Evolutionary conservation across 1,140 invertebrate species (phyloP).

Genomic region (Gryllus bimaculatus): DNA sequence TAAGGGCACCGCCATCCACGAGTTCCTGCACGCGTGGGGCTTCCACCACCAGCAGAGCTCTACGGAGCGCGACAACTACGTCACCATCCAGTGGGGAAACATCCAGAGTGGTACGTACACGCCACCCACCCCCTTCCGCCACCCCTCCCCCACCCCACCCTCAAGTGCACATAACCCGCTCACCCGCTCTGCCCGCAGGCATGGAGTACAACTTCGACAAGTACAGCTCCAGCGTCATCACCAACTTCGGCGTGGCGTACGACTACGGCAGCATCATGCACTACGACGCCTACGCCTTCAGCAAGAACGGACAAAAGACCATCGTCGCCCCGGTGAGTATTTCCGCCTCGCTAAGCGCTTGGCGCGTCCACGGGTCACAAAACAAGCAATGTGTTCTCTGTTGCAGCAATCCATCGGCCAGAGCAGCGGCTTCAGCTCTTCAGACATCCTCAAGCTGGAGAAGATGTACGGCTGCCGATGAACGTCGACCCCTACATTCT

Average conservation of each 20-base stretch:
- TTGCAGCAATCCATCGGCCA: not conserved
- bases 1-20: slow-evolving; percentile 33
- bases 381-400: not conserved
- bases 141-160: slow-evolving; percentile 10
- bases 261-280: slow-evolving; percentile 80
- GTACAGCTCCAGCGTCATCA: slow-evolving; percentile 32
- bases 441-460: not conserved
- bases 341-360: not conserved
- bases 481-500: not conserved
- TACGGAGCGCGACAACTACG: slow-evolving; percentile 36
- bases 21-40: slow-evolving; percentile 40
- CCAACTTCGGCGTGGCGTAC: slow-evolving; percentile 34
- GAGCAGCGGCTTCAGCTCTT: not conserved
- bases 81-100: slow-evolving; percentile 36
- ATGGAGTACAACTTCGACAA: slow-evolving; percentile 60
- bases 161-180: slow-evolving; percentile 34
- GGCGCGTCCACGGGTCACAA: not conserved
- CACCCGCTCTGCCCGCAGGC: slow-evolving; percentile 32
- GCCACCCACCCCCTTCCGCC: not conserved
- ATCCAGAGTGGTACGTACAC: slow-evolving; percentile 24
- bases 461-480: not conserved
- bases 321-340: slow-evolving; percentile 51
- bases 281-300: slow-evolving; percentile 68
- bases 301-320: slow-evolving; percentile 57
- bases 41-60: slow-evolving; percentile 43